These are phyloP conservation scores for Metopolophium dirhodum DNA, from an alignment of 1,140 invertebrate species.

Conservation along the genomic window DNA sequence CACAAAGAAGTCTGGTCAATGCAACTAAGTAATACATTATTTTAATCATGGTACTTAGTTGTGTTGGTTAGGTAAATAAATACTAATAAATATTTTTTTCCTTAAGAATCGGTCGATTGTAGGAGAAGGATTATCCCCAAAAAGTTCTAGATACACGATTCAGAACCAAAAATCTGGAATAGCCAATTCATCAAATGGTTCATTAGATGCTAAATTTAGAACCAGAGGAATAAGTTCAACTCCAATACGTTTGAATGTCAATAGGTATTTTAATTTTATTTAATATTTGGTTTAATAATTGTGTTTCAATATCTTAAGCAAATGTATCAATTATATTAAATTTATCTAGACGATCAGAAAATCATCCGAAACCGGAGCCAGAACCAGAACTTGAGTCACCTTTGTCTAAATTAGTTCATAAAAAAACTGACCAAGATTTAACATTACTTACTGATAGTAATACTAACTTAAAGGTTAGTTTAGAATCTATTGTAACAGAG, in stretches of 20 bases:
- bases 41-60: too few species aligned
- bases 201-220: conserved; percentile 55
- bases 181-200: conserved; percentile 57
- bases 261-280: not conserved
- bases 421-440: conserved; percentile 46
- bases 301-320: too few species aligned
- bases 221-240: conserved; percentile 56
- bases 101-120: conserved; percentile 27
- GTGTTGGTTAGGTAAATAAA: too few species aligned
- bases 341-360: conserved; percentile 28
- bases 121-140: not conserved
- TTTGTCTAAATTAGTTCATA: conserved; percentile 46
- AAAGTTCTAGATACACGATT: not conserved
- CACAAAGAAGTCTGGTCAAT: too few species aligned
- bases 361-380: not conserved
- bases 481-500: conserved; percentile 93
- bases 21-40: too few species aligned
- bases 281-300: not conserved
- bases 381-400: conserved; percentile 37
- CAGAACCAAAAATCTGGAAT: conserved; percentile 54
- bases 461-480: conserved; percentile 57
- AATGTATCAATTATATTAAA: not conserved
- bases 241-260: conserved; percentile 47
- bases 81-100: not conserved
- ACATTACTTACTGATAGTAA: conserved; percentile 10